Base-by-base conservation (phyloP, 2,113 vertebrate species). In the Mirounga angustirostris region DNA sequence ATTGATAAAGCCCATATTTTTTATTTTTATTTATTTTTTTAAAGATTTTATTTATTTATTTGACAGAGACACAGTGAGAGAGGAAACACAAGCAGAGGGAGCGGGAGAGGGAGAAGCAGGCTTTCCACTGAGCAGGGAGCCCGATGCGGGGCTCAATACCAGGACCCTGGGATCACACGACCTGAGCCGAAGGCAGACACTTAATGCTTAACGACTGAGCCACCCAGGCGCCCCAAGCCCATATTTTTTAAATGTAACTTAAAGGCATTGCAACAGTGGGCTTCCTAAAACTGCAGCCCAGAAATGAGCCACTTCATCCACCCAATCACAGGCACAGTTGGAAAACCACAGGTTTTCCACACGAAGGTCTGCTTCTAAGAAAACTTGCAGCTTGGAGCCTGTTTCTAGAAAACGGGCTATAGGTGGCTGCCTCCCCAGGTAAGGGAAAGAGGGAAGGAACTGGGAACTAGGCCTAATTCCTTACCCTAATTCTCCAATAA, bases 261-360 rank as follows among this genome's bases (percentile, higher is more conserved):
- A 89, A 87, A 82, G 83, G 36, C 61, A 96, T 0, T 61, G 19
- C 56, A 79, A 88, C 18, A 83, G 78, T 65, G 76, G 46, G n/a
- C 50, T 46, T 95, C 76, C 58, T 84, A 83, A 95, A 87, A 97
- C 43, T 71, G 5, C 4, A 95, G 11, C 14, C n/a, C 30, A 71
- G 67, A 96, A 95, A 4, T 65, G 7, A 93, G 33, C 24, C 43
- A 91, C 82, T 65, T 87, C 54, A 43, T 24, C 13, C 15, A 90
- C 4, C n/a, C 36, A 65, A 59, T 78, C 74, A 89, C 58, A 78
- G 40, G 18, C 52, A 93, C 30, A 78, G 28, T 7, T 58, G 40
- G 59, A 88, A 87, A 93, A 83, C 13, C 52, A 95, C 2, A 83
- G 22, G 24, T 36, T 65, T 90, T 40, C 30, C 81, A 96, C n/a